Conservation (phyloP, 2,113 vertebrate genomes). For the Otocyon megalotis region DNA sequence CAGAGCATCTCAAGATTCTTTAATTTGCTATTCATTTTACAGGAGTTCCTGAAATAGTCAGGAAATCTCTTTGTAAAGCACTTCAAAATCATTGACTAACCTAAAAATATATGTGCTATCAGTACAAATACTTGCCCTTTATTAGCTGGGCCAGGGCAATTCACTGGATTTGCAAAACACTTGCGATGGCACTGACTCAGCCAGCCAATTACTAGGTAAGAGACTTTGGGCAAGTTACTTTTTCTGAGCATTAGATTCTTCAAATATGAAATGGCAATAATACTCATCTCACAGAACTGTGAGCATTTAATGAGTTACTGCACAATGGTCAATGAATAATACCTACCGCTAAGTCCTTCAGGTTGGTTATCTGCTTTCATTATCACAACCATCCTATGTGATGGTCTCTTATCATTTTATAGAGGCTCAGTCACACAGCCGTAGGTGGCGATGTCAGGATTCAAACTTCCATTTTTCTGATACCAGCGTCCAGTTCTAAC, state of each 20-base stretch:
- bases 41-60: not conserved
- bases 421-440: not conserved
- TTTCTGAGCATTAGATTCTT: slow-evolving; percentile 18
- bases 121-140: slow-evolving; percentile 22
- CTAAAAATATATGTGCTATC: not conserved
- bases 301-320: slow-evolving; percentile 41
- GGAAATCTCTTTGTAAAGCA: slow-evolving; percentile 18
- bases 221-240: slow-evolving; percentile 10
- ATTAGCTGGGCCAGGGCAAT: not conserved
- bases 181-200: not conserved
- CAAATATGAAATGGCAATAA: slow-evolving; percentile 16
- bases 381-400: not conserved
- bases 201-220: not conserved
- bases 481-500: not conserved
- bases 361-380: slow-evolving; percentile 18
- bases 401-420: not conserved
- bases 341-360: not conserved
- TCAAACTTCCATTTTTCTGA: not conserved
- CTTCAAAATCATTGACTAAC: slow-evolving; percentile 38
- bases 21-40: slow-evolving; percentile 10
- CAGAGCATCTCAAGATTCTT: not conserved
- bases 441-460: not conserved
- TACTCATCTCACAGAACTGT: not conserved
- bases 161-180: not conserved
- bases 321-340: not conserved